phyloP scores from a whole-genome alignment of 1,140 invertebrate genomes.

The Drosophila chauvacae region DNA sequence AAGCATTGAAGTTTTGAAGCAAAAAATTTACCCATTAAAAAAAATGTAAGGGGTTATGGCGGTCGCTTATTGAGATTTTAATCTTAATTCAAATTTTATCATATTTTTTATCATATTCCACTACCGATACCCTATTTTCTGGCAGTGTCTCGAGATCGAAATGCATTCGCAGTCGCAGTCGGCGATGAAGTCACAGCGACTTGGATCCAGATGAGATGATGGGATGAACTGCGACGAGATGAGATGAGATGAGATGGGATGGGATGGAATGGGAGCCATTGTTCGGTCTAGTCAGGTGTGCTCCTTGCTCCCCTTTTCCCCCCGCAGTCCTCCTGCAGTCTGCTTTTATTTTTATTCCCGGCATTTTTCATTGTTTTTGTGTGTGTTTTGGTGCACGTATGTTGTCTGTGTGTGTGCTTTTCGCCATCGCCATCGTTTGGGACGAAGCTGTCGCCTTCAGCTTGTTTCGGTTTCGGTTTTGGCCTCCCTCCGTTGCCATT shows the following conservation, averaged over 20 bases:
- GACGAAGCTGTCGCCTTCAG: conserved; percentile 44
- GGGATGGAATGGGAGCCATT: conserved; percentile 32
- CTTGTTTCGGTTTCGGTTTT: conserved; percentile 38
- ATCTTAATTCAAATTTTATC: too few species aligned
- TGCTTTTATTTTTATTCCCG: conserved; percentile 15
- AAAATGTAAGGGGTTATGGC: too few species aligned
- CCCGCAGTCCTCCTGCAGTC: neutral
- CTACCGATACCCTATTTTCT: neutral
- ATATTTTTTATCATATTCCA: neutral
- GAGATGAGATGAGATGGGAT: conserved; percentile 44
- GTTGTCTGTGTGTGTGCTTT: neutral
- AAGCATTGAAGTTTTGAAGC: too few species aligned
- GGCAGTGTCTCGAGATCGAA: conserved; percentile 3
- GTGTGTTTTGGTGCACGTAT: neutral
- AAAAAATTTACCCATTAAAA: too few species aligned
- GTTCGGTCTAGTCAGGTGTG: conserved; percentile 23
- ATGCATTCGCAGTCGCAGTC: conserved; percentile 12
- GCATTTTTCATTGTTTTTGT: conserved; percentile 21
- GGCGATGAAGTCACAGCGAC: conserved; percentile 22
- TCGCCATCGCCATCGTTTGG: conserved; percentile 18
- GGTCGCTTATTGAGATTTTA: too few species aligned
- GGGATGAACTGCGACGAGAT: conserved; percentile 23
- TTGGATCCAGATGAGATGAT: conserved; percentile 21
- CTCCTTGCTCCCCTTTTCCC: neutral
- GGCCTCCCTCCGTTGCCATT: conserved; percentile 65